These are phyloP conservation scores for Chelonus formosanus DNA, from an alignment of 2,888 invertebrate genomes.

Conservation along the genomic window DNA sequence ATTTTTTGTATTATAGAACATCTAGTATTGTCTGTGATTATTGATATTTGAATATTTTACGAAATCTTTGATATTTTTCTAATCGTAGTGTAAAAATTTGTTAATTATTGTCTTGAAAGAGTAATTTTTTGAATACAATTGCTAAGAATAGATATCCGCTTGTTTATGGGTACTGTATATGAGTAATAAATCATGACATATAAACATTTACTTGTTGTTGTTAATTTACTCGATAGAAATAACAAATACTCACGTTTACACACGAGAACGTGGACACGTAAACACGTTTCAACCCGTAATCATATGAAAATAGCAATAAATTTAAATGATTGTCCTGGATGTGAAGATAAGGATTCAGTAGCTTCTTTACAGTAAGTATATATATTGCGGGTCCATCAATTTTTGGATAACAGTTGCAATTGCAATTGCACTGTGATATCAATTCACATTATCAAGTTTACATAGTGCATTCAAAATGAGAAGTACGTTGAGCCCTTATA, in stretches of 20 bases:
- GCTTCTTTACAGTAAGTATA: constrained; percentile 2
- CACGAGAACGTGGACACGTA: constrained; percentile 16
- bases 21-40: too few relatives aligned
- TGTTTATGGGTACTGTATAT: too few relatives aligned
- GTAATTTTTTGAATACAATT: too few relatives aligned
- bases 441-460: background rate
- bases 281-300: constrained; percentile 20
- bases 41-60: too few relatives aligned
- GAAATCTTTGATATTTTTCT: too few relatives aligned
- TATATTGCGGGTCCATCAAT: constrained; percentile 1
- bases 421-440: background rate
- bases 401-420: constrained; percentile 12
- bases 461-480: too few relatives aligned
- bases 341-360: constrained; percentile 14
- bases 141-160: too few relatives aligned
- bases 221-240: constrained; percentile 14
- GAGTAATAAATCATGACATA: background rate
- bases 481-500: too few relatives aligned
- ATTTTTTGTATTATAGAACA: too few relatives aligned
- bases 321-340: constrained; percentile 19
- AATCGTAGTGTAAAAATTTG: too few relatives aligned
- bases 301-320: constrained; percentile 38
- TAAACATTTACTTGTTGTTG: background rate
- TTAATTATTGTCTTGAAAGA: too few relatives aligned
- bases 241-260: constrained; percentile 35